A percentile compares a stretch with the other conserved stretches of the same genome.
Evolutionary conservation across 2,797 vertebrate species (phyloP).

Genomic region (Loriculus beryllinus): DNA sequence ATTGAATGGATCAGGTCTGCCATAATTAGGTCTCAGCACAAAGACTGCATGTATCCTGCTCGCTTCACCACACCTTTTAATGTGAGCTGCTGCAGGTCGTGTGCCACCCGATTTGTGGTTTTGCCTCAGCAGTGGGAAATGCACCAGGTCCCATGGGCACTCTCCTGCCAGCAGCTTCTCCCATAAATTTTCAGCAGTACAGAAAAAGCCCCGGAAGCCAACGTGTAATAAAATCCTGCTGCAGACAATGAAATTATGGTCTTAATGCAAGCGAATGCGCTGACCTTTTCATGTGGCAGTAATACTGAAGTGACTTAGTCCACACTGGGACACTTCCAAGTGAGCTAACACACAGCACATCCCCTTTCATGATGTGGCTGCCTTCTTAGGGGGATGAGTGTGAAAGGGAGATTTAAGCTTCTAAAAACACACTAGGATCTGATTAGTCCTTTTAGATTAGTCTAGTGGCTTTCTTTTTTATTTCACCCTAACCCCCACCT

Average conservation of each 20-base stretch:
- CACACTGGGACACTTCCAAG: background rate
- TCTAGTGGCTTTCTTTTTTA: fast-evolving
- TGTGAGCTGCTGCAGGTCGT: background rate
- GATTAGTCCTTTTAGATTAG: background rate
- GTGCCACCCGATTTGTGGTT: background rate
- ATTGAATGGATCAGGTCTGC: background rate
- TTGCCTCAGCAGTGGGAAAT: background rate
- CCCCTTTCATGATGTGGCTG: background rate
- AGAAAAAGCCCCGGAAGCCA: background rate
- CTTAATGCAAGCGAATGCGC: background rate
- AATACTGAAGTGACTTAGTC: background rate
- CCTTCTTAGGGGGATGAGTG: background rate
- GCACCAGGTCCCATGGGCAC: background rate
- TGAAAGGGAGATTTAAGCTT: background rate
- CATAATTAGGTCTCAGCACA: background rate
- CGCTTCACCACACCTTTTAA: background rate
- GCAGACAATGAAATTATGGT: background rate
- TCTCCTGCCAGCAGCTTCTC: background rate
- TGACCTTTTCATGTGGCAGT: background rate
- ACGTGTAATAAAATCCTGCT: background rate
- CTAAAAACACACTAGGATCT: background rate
- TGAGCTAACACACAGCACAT: background rate
- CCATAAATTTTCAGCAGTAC: background rate
- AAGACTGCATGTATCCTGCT: background rate
- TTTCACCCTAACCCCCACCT: background rate